Base-by-base conservation (phyloP, 2,888 invertebrate species). In the Eupeodes latifasciatus region DNA sequence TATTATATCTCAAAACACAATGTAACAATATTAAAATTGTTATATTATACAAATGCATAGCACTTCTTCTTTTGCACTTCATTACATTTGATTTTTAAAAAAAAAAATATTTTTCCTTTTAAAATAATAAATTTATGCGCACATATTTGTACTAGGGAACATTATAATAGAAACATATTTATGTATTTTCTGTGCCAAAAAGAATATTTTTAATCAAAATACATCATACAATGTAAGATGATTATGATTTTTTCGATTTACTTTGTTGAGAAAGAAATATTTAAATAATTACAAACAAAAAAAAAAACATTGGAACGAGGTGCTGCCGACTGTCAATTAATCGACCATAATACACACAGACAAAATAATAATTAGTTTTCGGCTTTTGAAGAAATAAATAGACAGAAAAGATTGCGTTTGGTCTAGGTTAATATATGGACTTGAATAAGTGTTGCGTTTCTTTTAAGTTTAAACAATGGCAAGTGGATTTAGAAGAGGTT, bases 161-260 rank as follows among this genome's bases (percentile, higher is more conserved):
- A 47, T 11, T 9, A 4, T 11, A 10, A 12, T 47, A 47, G 0
- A 47, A 6, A 47, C 10, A 10, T 47, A 47, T 55, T 11, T 12
- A 16, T 27, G 19, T 19, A 27, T 64, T 47, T 14, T 49, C 27
- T 19, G 4, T 55, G 71, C 71, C 71, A 71, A 71, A 40, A 53
- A 53, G 34, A 40, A 16, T 16, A 36, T 40, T 69, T 69, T 27
- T 40, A 53, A 55, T 40, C 7, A 14, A 19, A 64, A 40, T 44
- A 44, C 40, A 57, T 57, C 40, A 57, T 57, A 57, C 69, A 69
- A 51, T 69, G 69, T 69, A 40, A 40, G 11, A 55, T 19, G 11
- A 55, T 19, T 53, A 71, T 71, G 55, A 36, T 71, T 71, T 69
- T 71, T 0, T 12, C 16, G 66, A 53, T 53, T 69, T 16, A 66